Evolutionary conservation across 2,113 vertebrate genomes (phyloP), one percentile per base, ranked within the genome.

Genomic region (Alethe castanea): DNA sequence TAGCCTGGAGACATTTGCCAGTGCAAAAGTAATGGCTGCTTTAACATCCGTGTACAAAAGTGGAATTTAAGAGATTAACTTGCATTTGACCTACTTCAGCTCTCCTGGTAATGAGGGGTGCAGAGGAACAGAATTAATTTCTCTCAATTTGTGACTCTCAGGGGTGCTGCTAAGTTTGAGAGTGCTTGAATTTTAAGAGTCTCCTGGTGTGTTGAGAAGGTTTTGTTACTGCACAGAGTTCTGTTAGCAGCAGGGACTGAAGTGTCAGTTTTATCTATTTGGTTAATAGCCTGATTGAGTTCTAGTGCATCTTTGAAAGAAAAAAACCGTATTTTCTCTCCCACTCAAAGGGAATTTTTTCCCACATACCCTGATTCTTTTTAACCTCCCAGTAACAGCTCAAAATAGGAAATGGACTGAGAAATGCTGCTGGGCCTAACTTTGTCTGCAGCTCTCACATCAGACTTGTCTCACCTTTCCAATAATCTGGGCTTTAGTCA

Each of bases 61-160:
- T 98, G 98, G 98, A 98, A 98, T 98, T 98, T 97, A 97, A 97
- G 98, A 98, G 98, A 98, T 98, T 98, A 98, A 98, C 98, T 98
- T 98, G 97, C 94, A 95, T 98, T 98, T 98, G 98, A 98, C 98
- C 98, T 98, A 98, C 97, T 98, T 98, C 96, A 97, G 97, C 96
- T 98, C 96, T 97, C 80, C 96, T 98, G 96, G 97, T 98, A 98
- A 98, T 98, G 98, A 98, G 97, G 97, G 98, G 98, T 98, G 96
- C 97, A 97, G 97, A 97, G 97, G 96, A 98, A 98, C 95, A 98
- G 98, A 98, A 98, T 98, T 98, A 98, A 98, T 98, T 98, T 98
- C 97, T 98, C 98, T 97, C 98, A 97, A 98, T 98, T 98, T 98
- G 98, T 98, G 97, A 92, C 97, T 98, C 98, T 98, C 98, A 92